Conservation (phyloP, 2,113 vertebrate genomes). For the Scortum barcoo region DNA sequence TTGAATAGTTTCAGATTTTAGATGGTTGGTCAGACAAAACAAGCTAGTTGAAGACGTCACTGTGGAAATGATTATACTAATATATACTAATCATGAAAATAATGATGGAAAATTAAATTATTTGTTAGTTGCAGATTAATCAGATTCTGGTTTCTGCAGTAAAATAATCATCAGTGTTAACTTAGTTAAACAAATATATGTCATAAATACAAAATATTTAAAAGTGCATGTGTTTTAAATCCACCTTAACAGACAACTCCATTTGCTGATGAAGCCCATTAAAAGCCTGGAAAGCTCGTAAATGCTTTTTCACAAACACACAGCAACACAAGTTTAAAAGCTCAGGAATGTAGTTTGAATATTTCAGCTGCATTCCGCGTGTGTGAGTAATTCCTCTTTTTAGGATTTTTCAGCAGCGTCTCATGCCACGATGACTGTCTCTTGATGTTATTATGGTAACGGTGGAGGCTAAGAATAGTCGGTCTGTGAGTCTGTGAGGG, state of each 20-base stretch:
- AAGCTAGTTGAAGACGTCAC: not conserved
- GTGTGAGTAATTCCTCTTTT: constrained; percentile 56
- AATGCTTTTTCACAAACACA: not conserved
- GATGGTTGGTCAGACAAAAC: not conserved
- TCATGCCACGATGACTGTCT: constrained; percentile 38
- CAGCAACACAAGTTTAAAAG: not conserved
- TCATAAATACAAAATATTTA: too few relatives aligned
- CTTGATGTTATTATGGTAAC: constrained; percentile 28
- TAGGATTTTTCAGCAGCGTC: not conserved
- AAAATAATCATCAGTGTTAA: not conserved
- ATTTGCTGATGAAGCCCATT: not conserved
- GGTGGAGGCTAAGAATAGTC: constrained; percentile 28
- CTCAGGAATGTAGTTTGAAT: not conserved
- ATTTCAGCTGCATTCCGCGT: constrained; percentile 16
- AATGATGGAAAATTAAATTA: not conserved
- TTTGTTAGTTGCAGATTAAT: not conserved
- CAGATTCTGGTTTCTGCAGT: not conserved
- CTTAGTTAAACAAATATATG: not conserved
- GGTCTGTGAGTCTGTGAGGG: constrained; percentile 1
- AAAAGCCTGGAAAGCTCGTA: too few relatives aligned
- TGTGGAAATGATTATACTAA: not conserved
- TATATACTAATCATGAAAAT: not conserved
- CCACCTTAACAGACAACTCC: not conserved
- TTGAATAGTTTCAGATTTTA: not conserved
- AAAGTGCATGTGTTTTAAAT: not conserved